phyloP scores from a whole-genome alignment of 1,140 invertebrate genomes.

The Dinoponera quadriceps region DNA sequence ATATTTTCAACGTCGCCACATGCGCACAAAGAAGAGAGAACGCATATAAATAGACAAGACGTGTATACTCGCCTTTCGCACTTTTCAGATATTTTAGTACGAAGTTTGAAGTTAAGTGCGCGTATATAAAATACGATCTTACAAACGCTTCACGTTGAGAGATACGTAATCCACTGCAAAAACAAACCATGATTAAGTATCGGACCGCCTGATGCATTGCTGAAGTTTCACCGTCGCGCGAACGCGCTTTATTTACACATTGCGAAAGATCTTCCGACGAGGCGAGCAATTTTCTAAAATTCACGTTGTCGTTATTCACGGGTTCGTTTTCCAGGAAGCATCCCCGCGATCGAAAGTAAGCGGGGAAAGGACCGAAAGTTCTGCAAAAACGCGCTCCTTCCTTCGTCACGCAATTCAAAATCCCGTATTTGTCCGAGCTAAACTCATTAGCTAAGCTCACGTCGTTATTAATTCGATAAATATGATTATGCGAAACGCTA shows the following conservation, averaged over 20 bases:
- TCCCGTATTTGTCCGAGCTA: background rate
- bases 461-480: background rate
- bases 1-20: conserved; percentile 24
- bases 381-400: background rate
- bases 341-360: background rate
- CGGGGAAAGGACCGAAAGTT: too few species aligned
- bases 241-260: conserved; percentile 3
- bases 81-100: conserved; percentile 27
- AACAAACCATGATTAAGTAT: conserved; percentile 31
- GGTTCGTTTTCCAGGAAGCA: too few species aligned
- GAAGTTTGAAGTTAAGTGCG: conserved; percentile 13
- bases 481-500: background rate
- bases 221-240: background rate
- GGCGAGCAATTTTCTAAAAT: background rate
- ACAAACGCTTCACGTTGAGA: background rate
- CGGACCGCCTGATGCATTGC: conserved; percentile 43
- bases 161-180: conserved; percentile 19
- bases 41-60: conserved; percentile 8
- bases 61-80: background rate
- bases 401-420: background rate
- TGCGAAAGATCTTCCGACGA: background rate
- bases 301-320: background rate
- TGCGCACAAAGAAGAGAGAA: background rate
- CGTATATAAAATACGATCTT: conserved; percentile 16
- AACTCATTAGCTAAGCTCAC: background rate